phyloP scores from a whole-genome alignment of 2,888 invertebrate genomes.

The Teinopalpus imperialis region DNA sequence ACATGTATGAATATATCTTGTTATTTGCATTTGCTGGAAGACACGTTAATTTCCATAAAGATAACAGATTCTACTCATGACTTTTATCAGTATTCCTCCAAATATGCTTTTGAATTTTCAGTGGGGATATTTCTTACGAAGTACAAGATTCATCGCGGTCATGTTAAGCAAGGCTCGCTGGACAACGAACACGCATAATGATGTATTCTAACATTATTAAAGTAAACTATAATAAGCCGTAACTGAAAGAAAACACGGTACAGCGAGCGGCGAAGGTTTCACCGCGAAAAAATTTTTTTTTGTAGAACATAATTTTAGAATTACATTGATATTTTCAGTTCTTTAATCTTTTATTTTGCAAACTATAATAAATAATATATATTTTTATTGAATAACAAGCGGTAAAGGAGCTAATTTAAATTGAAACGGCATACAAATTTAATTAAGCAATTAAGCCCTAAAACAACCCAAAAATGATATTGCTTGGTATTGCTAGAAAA shows the following conservation, averaged over 20 bases:
- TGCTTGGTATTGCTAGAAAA: no score
- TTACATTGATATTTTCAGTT: no score
- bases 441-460: no score
- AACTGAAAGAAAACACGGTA: slow-evolving; percentile 56
- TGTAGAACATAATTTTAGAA: no score
- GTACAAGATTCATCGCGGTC: slow-evolving; percentile 33
- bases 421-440: no score
- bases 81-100: slow-evolving; percentile 54
- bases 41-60: slow-evolving; percentile 48
- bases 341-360: no score
- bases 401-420: no score
- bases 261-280: slow-evolving; percentile 35
- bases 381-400: no score
- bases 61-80: slow-evolving; percentile 39
- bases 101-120: slow-evolving; percentile 43
- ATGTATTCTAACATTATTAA: slow-evolving; percentile 67
- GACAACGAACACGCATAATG: slow-evolving; percentile 63
- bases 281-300: no score
- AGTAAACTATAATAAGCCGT: slow-evolving; percentile 64
- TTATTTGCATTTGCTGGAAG: slow-evolving; percentile 17
- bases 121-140: slow-evolving; percentile 40
- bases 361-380: no score
- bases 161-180: slow-evolving; percentile 53
- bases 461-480: no score
- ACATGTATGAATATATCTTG: slow-evolving; percentile 15